phyloP scores from a whole-genome alignment of 1,140 invertebrate species.

The Drosophila murphyi region DNA sequence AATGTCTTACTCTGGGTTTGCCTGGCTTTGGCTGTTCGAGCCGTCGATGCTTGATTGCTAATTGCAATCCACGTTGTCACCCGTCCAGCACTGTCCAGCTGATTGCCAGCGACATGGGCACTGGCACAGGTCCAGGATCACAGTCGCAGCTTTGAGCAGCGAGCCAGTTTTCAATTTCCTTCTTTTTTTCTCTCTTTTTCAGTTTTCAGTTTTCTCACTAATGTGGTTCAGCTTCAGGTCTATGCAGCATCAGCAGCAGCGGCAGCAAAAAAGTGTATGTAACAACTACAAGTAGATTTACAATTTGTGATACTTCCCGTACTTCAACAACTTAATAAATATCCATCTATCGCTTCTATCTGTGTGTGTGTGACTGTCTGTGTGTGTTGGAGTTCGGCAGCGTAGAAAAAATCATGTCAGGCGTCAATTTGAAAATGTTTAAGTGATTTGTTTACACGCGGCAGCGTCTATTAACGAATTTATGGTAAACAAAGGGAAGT shows the following conservation, averaged over 20 bases:
- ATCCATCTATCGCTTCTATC: conserved; percentile 65
- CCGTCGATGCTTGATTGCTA: conserved; percentile 74
- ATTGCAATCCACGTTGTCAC: conserved; percentile 62
- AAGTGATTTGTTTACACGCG: conserved; percentile 83
- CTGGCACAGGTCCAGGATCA: conserved; percentile 19
- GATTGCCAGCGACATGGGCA: conserved; percentile 44
- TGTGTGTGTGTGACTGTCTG: conserved; percentile 31
- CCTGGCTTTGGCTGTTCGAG: conserved; percentile 24
- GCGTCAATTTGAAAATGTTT: conserved; percentile 82
- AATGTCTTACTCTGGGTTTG: conserved; percentile 62
- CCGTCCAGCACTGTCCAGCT: conserved; percentile 31
- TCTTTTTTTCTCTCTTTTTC: conserved; percentile 10
- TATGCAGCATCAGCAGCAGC: conserved; percentile 28
- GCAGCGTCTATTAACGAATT: conserved; percentile 83
- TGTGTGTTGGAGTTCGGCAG: conserved; percentile 37
- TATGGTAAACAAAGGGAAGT: conserved; percentile 83
- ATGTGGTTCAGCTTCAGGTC: conserved; percentile 17
- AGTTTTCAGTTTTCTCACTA: conserved; percentile 43
- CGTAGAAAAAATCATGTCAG: conserved; percentile 75
- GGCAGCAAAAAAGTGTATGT: conserved; percentile 28
- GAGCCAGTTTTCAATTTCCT: conserved; percentile 29
- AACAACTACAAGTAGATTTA: conserved; percentile 70
- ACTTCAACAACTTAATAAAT: conserved; percentile 80
- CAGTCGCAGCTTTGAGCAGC: conserved; percentile 20
- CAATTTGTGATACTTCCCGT: conserved; percentile 80